Base-by-base conservation (phyloP, 2,888 invertebrate species). In the Platycheirus rosarum region DNA sequence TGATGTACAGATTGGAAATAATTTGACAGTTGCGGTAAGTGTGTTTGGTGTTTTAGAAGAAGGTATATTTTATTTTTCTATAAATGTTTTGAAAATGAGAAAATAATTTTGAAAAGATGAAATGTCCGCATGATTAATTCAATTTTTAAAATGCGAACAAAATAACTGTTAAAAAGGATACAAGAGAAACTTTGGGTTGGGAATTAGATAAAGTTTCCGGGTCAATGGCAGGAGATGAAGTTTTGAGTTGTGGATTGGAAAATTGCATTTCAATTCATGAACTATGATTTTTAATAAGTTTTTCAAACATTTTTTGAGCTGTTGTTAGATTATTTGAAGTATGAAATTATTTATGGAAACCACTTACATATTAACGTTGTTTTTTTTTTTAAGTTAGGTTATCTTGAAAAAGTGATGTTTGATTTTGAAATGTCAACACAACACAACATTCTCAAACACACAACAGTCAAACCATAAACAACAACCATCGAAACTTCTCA, bases 11-110 rank as follows among this genome's bases (percentile, higher is more conserved):
- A 88, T 90, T 87, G 89, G 89, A 76, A 89, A 88, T 86, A 91
- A 91, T 88, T 88, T 90, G 85, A 90, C 91, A 75, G 85, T 90
- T 85, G 87, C 87, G 86, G 90, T 91, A 86, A 88, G 89, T 88
- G 55, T 48, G 42, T 35, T 14, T 20, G 23, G n/a, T n/a, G n/a
- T n/a, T n/a, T n/a, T n/a, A n/a, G n/a, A n/a, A n/a, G n/a, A 35
- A 46, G 14, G 18, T 42, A 44, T 8, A 1, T 48, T 46, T 71
- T 51, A 35, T 44, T 44, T 46, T 18, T 51, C 2, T 32, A n/a
- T 44, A 11, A 8, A 8, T 6, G 16, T 49, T 49, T 18, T 35
- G 20, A 46, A 32, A 51, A 46, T 62, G 11, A 29, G 74, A 51
- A 46, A 68, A 53, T 8, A 23, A 49, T 53, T 49, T 35, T 6